phyloP scores from a whole-genome alignment of 2,113 vertebrate genomes.

The Syngnathus scovelli region DNA sequence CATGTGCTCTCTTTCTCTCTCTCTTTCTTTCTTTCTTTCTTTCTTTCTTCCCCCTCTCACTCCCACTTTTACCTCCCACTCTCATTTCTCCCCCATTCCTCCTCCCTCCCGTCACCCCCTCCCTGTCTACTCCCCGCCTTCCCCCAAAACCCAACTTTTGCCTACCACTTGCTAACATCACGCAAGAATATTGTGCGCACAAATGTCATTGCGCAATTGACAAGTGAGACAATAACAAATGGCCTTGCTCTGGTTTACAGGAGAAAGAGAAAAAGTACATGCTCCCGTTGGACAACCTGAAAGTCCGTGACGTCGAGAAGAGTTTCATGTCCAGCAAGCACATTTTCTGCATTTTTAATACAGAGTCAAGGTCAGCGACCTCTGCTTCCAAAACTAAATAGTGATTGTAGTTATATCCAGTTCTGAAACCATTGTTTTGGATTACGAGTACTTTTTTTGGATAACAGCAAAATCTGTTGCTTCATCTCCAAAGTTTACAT shows the following conservation, averaged over 20 bases:
- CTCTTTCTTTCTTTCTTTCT: slow-evolving; percentile 31
- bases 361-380: slow-evolving; percentile 80
- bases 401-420: not conserved
- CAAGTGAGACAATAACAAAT: slow-evolving; percentile 1
- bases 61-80: slow-evolving; percentile 25
- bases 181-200: not conserved
- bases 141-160: slow-evolving; percentile 30
- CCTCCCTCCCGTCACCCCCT: slow-evolving; percentile 40
- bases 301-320: slow-evolving; percentile 87
- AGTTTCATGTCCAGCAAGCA: slow-evolving; percentile 90
- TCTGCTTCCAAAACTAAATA: not conserved
- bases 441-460: slow-evolving; percentile 12
- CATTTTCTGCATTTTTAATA: slow-evolving; percentile 87
- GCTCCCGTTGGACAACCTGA: slow-evolving; percentile 91
- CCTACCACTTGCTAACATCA: slow-evolving; percentile 1
- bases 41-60: slow-evolving; percentile 15
- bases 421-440: slow-evolving; percentile 31
- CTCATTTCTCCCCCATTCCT: slow-evolving; percentile 48
- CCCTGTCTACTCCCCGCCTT: slow-evolving; percentile 18
- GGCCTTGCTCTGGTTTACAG: slow-evolving; percentile 59
- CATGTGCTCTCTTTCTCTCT: slow-evolving; percentile 83
- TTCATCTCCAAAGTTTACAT: too few relatives aligned
- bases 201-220: not conserved
- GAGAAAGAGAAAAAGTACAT: slow-evolving; percentile 99
- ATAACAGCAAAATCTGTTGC: not conserved